Conservation (phyloP, 2,797 vertebrate species). For the Buceros bicornis region DNA sequence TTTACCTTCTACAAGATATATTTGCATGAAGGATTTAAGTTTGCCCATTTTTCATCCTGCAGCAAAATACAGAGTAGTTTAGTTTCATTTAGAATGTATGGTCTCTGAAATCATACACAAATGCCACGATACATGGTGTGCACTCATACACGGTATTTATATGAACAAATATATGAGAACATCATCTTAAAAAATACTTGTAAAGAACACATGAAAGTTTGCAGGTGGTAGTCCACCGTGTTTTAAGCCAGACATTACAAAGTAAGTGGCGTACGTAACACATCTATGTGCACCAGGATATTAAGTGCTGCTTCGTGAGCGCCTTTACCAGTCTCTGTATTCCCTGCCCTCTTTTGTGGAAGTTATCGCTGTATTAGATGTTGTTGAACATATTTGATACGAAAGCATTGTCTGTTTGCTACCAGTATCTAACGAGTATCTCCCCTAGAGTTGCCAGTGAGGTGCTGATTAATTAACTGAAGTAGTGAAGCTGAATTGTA, state of each 20-base stretch:
- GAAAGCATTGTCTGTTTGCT: slow-evolving; percentile 84
- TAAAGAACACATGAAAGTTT: background rate
- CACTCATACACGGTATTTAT: background rate
- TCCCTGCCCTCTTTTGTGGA: slow-evolving; percentile 72
- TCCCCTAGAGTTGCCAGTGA: slow-evolving; percentile 86
- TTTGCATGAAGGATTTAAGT: slow-evolving; percentile 41
- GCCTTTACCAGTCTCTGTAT: background rate
- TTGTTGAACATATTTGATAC: slow-evolving; percentile 84
- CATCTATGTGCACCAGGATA: background rate
- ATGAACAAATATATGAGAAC: background rate
- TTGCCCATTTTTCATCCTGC: slow-evolving; percentile 1
- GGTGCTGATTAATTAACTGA: slow-evolving; percentile 89
- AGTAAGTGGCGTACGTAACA: slow-evolving; percentile 20
- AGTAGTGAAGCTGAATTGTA: slow-evolving; percentile 85
- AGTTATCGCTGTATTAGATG: slow-evolving; percentile 73
- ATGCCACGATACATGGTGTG: background rate
- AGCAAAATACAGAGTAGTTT: slow-evolving; percentile 38
- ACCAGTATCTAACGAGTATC: slow-evolving; percentile 83
- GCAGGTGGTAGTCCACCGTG: background rate
- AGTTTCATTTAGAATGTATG: slow-evolving; percentile 2
- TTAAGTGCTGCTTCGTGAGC: slow-evolving; percentile 37
- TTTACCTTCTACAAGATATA: slow-evolving; percentile 22
- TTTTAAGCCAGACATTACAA: slow-evolving; percentile 35
- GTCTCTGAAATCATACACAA: background rate
- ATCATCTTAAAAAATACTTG: background rate